phyloP scores from a whole-genome alignment of 1,140 invertebrate species.

The Meteorus sp. region DNA sequence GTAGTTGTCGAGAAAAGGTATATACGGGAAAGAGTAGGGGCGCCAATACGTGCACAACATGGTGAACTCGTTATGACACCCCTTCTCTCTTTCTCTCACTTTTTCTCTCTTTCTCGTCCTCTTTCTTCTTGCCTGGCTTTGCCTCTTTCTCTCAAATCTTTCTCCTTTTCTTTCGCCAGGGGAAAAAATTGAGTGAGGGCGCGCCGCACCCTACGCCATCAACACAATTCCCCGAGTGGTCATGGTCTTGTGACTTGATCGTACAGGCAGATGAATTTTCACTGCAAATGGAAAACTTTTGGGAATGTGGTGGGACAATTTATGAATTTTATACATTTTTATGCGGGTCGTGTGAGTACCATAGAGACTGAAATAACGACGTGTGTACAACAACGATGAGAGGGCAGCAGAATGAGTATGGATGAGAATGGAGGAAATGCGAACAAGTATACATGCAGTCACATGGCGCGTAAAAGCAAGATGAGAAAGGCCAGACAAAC shows the following conservation, averaged over 20 bases:
- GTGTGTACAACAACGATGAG: neutral
- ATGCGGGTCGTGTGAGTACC: conserved; percentile 1
- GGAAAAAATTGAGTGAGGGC: neutral
- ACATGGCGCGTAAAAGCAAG: neutral
- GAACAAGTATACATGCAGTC: too few relatives aligned
- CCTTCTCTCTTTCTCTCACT: neutral
- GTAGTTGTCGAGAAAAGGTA: neutral
- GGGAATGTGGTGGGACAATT: neutral
- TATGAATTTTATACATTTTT: conserved; percentile 4
- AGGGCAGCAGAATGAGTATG: neutral
- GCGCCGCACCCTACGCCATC: too few relatives aligned
- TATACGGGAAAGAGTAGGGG: neutral
- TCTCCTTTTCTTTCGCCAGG: neutral
- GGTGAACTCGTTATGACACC: neutral
- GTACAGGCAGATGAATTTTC: conserved; percentile 4
- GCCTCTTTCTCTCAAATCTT: too few relatives aligned
- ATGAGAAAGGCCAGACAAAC: neutral
- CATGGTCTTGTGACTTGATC: neutral
- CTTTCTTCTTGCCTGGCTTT: too few relatives aligned
- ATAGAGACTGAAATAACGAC: conserved; percentile 1
- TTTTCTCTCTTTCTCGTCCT: too few relatives aligned
- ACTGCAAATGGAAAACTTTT: neutral
- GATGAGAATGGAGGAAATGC: neutral
- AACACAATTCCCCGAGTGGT: neutral
- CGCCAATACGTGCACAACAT: conserved; percentile 1